Conservation (phyloP, 1,140 invertebrate genomes). For the Aphaenogaster floridana region DNA sequence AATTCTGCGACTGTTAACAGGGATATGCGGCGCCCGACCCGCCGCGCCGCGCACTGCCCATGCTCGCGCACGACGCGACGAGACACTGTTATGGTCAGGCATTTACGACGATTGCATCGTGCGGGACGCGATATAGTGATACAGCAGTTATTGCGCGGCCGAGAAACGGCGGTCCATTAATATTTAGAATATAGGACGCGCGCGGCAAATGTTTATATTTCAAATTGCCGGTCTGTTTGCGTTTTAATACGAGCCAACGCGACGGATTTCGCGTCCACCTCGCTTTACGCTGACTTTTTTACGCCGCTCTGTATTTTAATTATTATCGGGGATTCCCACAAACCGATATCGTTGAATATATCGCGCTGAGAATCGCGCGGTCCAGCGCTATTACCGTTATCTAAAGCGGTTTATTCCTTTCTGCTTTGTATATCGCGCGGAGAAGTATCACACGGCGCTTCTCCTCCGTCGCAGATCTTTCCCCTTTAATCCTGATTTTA, state of each 20-base stretch:
- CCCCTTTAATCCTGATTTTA: not conserved
- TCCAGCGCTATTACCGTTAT: not conserved
- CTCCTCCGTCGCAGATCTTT: not conserved
- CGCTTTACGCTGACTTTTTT: conserved; percentile 11
- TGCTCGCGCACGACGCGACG: not conserved
- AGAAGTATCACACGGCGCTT: not conserved
- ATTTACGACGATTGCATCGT: conserved; percentile 45
- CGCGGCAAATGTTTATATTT: conserved; percentile 52
- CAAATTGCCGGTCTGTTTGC: conserved; percentile 37
- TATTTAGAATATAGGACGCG: conserved; percentile 34
- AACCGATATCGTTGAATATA: conserved; percentile 26
- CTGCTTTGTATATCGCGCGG: not conserved
- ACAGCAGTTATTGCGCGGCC: conserved; percentile 21
- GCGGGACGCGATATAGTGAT: conserved; percentile 10
- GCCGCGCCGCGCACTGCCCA: not conserved
- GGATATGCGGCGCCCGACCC: conserved; percentile 3
- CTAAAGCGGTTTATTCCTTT: not conserved
- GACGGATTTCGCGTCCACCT: not conserved
- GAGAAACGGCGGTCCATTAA: conserved; percentile 1
- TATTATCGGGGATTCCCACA: not conserved
- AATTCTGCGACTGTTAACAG: conserved; percentile 54
- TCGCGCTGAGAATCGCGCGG: not conserved
- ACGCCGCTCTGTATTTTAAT: conserved; percentile 11
- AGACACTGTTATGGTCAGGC: not conserved
- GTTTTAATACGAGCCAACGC: conserved; percentile 1